Base-by-base conservation (phyloP, 2,888 invertebrate species). In the Nomada ferruginata region DNA sequence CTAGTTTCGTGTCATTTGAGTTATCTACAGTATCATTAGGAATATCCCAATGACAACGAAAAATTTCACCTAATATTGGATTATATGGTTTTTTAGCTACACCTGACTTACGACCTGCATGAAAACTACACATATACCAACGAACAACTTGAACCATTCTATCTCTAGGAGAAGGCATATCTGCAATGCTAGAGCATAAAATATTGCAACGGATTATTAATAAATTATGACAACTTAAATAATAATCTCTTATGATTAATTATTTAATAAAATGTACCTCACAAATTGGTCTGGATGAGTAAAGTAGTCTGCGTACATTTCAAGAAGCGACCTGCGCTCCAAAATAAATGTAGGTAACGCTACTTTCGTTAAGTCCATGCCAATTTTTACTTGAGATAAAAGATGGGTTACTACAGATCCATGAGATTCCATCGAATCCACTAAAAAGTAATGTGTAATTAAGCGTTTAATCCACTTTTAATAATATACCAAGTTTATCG, bases 251-350 rank as follows among this genome's bases (percentile, higher is more conserved):
- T 60, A 13, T 20, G 73, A 29, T 15, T 18, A 2, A 42, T 52
- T 42, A 13, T 42, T 69, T n/a, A 50, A 29, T n/a, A 53, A 18
- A 23, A 90, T 94, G 93, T 94, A 98, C 98, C 96, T 97, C 84
- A 97, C 95, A 94, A 99, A 99, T 91, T 99, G 96, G 94, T 99
- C 99, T 0, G 99, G 99, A 95, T 99, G 99, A 15, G 99, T 99
- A 94, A 99, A 99, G 93, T 99, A 99, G 94, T 99, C 99, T 66
- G 99, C 99, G 94, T 99, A 99, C 99, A 99, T 99, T 95, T 99
- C 99, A 64, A 99, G 95, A 55, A 99, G 95, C 0, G 99, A 99
- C 83, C 99, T 96, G 94, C 98, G 96, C 94, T 99, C 99, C 90
- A 99, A 94, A 89, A 99, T 99, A 93, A 99, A 99, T 42, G 99